Evolutionary conservation across 1,140 invertebrate species (phyloP).

Genomic region (Bombus waltoni): DNA sequence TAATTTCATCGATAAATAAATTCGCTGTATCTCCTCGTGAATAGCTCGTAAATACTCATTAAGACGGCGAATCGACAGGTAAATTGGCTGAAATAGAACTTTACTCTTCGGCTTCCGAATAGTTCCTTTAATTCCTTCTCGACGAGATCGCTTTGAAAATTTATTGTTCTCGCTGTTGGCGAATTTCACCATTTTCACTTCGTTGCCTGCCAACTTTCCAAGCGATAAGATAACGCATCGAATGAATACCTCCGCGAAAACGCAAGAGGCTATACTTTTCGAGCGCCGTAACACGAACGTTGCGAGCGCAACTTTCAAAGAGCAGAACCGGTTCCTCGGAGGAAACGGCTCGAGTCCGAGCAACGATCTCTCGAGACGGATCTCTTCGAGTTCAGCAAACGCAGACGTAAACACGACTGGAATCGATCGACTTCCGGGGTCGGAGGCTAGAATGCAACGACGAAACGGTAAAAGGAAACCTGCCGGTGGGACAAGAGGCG

Average conservation of each 20-base stretch:
- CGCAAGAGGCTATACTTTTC: not conserved
- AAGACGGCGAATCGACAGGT: not conserved
- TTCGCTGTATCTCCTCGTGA: not conserved
- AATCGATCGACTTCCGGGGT: too few species aligned
- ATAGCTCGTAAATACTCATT: not conserved
- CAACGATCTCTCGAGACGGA: not conserved
- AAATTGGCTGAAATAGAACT: not conserved
- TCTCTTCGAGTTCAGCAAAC: not conserved
- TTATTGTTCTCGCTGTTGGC: not conserved
- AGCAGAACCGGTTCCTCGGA: not conserved
- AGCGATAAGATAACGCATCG: not conserved
- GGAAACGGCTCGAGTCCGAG: not conserved
- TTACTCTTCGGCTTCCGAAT: not conserved
- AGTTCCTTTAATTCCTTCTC: not conserved
- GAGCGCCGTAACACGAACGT: not conserved
- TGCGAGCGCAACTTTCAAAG: not conserved
- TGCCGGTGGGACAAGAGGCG: not conserved
- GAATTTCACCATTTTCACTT: slow-evolving; percentile 4
- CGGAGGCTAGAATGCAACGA: too few species aligned
- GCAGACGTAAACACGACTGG: not conserved
- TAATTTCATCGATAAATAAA: slow-evolving; percentile 30
- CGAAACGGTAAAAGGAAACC: not conserved
- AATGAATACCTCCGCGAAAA: not conserved
- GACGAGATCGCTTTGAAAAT: not conserved
- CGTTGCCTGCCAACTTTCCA: not conserved